These are phyloP conservation scores for Struthidea cinerea DNA, from an alignment of 2,113 vertebrate genomes.

Conservation along the genomic window DNA sequence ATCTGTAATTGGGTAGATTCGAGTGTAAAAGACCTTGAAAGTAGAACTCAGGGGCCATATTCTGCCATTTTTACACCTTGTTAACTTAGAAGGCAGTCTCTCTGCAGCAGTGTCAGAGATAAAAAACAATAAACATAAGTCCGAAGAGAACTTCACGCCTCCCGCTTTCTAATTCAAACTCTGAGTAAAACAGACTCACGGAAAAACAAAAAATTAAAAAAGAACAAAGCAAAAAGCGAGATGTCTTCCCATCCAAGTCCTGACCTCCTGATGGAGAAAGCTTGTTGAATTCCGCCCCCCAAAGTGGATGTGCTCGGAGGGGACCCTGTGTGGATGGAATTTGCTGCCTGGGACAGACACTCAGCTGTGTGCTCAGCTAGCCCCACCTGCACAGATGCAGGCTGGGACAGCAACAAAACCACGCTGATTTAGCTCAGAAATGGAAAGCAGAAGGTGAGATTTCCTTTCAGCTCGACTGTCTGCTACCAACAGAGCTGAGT, in stretches of 20 bases:
- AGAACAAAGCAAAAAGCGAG: too few relatives aligned
- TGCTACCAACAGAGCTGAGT: not conserved
- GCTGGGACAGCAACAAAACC: not conserved
- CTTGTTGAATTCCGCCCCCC: not conserved
- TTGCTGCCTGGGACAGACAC: not conserved
- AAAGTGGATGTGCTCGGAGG: not conserved
- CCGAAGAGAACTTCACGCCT: too few relatives aligned
- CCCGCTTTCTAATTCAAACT: too few relatives aligned
- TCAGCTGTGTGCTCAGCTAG: not conserved
- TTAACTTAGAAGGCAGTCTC: too few relatives aligned
- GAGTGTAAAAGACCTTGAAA: too few relatives aligned
- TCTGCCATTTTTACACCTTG: too few relatives aligned
- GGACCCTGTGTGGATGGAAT: not conserved
- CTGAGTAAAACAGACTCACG: too few relatives aligned
- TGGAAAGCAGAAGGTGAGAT: not conserved
- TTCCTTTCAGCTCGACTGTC: not conserved
- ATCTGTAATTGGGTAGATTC: too few relatives aligned
- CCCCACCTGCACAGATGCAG: not conserved
- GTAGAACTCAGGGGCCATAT: too few relatives aligned
- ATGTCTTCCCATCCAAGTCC: not conserved
- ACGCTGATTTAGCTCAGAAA: not conserved
- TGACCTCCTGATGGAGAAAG: not conserved
- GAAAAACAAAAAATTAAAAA: too few relatives aligned
- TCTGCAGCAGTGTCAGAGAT: too few relatives aligned
- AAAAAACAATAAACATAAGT: too few relatives aligned